phyloP scores from a whole-genome alignment of 2,113 vertebrate species.

The Clarias magur region DNA sequence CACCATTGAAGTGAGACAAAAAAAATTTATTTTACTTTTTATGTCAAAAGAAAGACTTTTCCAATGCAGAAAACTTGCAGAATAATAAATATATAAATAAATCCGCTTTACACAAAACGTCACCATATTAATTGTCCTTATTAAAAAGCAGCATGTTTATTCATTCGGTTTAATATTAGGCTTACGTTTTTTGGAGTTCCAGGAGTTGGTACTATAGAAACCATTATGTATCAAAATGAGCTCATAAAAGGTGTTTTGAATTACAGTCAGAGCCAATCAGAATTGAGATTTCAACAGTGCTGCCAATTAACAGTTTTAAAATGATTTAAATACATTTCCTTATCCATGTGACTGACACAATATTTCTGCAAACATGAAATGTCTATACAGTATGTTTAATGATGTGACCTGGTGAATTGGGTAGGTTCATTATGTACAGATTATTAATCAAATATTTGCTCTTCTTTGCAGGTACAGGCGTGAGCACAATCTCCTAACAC shows the following conservation, averaged over 20 bases:
- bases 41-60: background rate
- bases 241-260: background rate
- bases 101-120: background rate
- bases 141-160: background rate
- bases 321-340: background rate
- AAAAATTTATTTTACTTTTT: too few species aligned
- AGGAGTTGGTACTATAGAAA: background rate
- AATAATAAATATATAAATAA: background rate
- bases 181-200: background rate
- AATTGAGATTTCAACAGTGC: background rate
- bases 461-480: constrained; percentile 73
- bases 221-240: background rate
- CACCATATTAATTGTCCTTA: background rate
- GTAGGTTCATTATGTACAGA: background rate
- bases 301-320: background rate
- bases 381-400: background rate
- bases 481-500: constrained; percentile 73
- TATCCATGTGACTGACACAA: background rate
- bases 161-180: background rate
- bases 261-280: background rate
- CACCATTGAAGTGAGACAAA: background rate
- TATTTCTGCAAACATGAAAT: background rate
- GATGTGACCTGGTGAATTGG: background rate
- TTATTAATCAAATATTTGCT: constrained; percentile 39
- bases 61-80: background rate